Evolutionary conservation across 2,888 invertebrate species (phyloP).

Genomic region (Autographa pulchrina): DNA sequence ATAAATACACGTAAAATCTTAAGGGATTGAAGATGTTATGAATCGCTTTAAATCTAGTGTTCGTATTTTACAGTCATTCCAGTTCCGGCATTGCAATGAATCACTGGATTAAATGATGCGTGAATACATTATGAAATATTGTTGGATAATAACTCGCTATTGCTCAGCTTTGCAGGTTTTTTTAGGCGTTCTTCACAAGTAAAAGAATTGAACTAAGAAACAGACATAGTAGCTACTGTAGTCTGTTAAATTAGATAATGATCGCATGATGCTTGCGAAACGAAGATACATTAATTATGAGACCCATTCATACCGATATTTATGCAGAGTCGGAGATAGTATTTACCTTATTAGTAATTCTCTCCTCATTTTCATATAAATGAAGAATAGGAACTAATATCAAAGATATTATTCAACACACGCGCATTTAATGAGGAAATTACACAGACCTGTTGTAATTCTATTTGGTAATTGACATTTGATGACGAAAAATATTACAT

Average conservation of each 20-base stretch:
- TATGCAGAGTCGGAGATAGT: constrained; percentile 1
- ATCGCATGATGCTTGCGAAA: not conserved
- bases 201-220: not conserved
- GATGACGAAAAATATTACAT: constrained; percentile 7
- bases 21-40: constrained; percentile 11
- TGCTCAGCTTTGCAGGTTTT: constrained; percentile 35
- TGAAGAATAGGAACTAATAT: not conserved
- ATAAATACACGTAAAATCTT: constrained; percentile 19
- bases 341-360: not conserved
- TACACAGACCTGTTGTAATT: constrained; percentile 1
- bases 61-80: constrained; percentile 29
- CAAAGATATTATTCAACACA: not conserved
- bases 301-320: not conserved
- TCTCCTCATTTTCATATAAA: not conserved
- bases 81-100: constrained; percentile 57
- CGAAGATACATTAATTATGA: not conserved
- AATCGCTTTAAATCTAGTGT: constrained; percentile 8
- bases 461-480: constrained; percentile 10
- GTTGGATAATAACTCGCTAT: constrained; percentile 50
- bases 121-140: constrained; percentile 64
- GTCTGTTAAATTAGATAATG: not conserved
- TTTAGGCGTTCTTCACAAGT: constrained; percentile 24
- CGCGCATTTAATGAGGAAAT: not conserved
- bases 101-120: constrained; percentile 60
- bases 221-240: not conserved